Conservation (phyloP, 2,113 vertebrate species). For the Zosterops pallidus region DNA sequence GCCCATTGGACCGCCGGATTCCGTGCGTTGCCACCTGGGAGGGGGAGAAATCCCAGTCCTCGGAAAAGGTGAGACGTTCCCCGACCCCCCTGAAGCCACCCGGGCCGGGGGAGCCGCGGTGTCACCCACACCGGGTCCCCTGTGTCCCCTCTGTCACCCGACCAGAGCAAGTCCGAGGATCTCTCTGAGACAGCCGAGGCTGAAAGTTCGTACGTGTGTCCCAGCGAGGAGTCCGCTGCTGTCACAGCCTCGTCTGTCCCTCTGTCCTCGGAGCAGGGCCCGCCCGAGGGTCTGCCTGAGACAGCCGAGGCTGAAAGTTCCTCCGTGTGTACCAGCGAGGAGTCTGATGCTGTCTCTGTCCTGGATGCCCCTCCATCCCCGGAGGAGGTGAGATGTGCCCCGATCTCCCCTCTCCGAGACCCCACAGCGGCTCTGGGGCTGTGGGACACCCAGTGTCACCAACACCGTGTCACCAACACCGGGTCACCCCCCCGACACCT, state of each 20-base stretch:
- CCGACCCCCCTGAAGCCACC: accelerated
- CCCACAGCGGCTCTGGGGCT: background rate
- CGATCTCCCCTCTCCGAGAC: background rate
- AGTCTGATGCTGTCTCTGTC: background rate
- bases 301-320: background rate
- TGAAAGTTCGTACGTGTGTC: accelerated
- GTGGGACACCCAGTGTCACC: background rate
- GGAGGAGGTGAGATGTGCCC: slow-evolving; percentile 35
- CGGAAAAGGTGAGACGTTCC: slow-evolving; percentile 19
- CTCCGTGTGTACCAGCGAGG: accelerated
- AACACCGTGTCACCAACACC: no score
- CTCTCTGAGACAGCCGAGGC: accelerated
- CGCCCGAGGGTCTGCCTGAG: accelerated
- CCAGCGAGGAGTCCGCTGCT: accelerated
- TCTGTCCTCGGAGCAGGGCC: background rate
- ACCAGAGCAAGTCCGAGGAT: background rate
- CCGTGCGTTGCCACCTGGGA: slow-evolving; percentile 66
- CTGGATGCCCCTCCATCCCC: background rate
- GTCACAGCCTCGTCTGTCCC: background rate
- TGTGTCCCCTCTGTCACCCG: background rate
- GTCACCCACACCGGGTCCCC: background rate
- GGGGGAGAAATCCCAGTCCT: accelerated
- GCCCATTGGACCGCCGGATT: slow-evolving; percentile 72
- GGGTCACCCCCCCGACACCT: no score
- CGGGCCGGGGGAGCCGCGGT: background rate